Conservation (phyloP, 1,140 invertebrate species). For the Melipona quadrifasciata region DNA sequence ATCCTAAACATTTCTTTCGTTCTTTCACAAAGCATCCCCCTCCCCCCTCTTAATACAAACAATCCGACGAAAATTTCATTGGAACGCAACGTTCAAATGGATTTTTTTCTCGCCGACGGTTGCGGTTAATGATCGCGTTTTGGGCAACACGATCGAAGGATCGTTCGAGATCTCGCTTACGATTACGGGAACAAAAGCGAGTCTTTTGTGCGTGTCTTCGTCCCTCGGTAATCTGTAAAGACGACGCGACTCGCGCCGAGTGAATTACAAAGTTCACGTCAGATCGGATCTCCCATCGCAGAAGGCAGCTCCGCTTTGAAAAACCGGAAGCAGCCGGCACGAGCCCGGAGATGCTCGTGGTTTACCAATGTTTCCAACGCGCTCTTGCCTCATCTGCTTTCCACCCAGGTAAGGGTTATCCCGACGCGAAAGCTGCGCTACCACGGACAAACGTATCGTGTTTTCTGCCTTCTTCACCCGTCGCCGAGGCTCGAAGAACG, state of each 20-base stretch:
- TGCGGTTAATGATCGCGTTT: not conserved
- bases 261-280: conserved; percentile 63
- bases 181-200: conserved; percentile 34
- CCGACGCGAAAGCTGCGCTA: not conserved
- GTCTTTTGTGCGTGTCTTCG: conserved; percentile 20
- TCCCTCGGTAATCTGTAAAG: conserved; percentile 38
- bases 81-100: not conserved
- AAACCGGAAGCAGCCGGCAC: conserved; percentile 76
- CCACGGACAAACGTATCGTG: not conserved
- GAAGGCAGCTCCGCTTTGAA: conserved; percentile 62
- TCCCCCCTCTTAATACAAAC: not conserved
- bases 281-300: conserved; percentile 60
- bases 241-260: conserved; percentile 54
- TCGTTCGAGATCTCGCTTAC: conserved; percentile 7
- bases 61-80: not conserved
- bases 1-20: too few relatives aligned
- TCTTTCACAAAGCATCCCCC: too few relatives aligned
- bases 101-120: not conserved
- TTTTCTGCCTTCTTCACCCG: not conserved
- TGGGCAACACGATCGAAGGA: not conserved
- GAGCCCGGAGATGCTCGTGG: conserved; percentile 68
- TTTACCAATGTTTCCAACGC: conserved; percentile 60
- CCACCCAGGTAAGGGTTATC: conserved; percentile 41
- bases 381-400: conserved; percentile 65
- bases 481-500: too few relatives aligned